phyloP scores from a whole-genome alignment of 1,140 invertebrate genomes.

The Octopus bimaculoides region DNA sequence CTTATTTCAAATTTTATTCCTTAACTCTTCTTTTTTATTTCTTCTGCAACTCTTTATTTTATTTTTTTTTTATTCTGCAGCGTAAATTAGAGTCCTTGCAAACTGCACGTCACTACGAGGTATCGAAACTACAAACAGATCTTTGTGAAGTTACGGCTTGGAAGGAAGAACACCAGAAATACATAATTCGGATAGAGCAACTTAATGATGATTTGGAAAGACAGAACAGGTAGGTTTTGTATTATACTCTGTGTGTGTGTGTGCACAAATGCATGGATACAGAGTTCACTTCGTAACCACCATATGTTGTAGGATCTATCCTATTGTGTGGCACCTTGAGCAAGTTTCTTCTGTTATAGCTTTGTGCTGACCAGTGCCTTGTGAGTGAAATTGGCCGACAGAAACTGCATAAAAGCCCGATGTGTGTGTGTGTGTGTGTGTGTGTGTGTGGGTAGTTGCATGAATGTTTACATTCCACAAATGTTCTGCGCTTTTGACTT shows the following conservation, averaged over 20 bases:
- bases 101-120: background rate
- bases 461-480: background rate
- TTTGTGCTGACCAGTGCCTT: no score
- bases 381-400: no score
- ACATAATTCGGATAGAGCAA: constrained; percentile 1
- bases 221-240: background rate
- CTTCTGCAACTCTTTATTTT: background rate
- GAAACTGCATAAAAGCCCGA: no score
- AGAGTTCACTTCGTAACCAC: no score
- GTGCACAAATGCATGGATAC: background rate
- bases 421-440: constrained; percentile 2
- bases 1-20: no score
- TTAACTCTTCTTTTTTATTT: no score
- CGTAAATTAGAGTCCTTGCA: background rate
- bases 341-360: no score
- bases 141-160: background rate
- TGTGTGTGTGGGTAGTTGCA: background rate
- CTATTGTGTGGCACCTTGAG: no score
- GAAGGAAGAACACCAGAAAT: constrained; percentile 3
- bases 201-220: constrained; percentile 3
- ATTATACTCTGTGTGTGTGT: background rate
- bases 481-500: background rate
- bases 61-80: background rate
- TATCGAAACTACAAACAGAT: background rate
- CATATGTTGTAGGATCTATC: no score